Conservation (phyloP, 2,113 vertebrate species). For the Centropus bengalensis region DNA sequence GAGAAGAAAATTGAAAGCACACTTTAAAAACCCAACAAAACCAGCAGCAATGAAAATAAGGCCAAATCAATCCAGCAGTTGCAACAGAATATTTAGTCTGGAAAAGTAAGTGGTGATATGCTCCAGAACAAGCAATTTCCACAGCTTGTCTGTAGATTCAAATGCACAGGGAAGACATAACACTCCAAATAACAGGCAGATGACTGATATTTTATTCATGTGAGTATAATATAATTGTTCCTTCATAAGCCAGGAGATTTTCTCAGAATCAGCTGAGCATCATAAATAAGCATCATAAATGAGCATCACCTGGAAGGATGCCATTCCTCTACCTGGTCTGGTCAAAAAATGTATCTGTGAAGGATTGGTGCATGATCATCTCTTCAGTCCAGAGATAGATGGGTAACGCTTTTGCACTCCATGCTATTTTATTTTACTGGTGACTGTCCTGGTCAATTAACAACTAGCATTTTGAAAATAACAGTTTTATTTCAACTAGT, state of each 20-base stretch:
- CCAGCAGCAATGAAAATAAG: neutral
- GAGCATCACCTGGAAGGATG: neutral
- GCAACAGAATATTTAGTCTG: neutral
- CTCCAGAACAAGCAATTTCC: neutral
- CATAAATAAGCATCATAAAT: too few species aligned
- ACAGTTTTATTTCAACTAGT: neutral
- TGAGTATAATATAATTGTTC: neutral
- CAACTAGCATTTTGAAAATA: neutral
- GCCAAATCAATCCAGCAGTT: neutral
- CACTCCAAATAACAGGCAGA: neutral
- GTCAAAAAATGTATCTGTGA: neutral
- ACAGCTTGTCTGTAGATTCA: neutral
- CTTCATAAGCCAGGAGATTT: neutral
- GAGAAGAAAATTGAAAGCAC: conserved; percentile 43
- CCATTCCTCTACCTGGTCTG: neutral
- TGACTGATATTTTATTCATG: neutral
- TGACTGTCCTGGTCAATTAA: neutral
- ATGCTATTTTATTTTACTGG: neutral
- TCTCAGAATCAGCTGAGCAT: neutral
- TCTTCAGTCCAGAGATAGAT: neutral
- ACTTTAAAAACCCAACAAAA: neutral
- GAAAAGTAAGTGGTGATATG: neutral
- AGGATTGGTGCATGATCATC: neutral
- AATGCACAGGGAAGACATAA: neutral
- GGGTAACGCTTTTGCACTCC: neutral